Evolutionary conservation across 2,113 vertebrate species (phyloP).

Genomic region (Scomber japonicus): DNA sequence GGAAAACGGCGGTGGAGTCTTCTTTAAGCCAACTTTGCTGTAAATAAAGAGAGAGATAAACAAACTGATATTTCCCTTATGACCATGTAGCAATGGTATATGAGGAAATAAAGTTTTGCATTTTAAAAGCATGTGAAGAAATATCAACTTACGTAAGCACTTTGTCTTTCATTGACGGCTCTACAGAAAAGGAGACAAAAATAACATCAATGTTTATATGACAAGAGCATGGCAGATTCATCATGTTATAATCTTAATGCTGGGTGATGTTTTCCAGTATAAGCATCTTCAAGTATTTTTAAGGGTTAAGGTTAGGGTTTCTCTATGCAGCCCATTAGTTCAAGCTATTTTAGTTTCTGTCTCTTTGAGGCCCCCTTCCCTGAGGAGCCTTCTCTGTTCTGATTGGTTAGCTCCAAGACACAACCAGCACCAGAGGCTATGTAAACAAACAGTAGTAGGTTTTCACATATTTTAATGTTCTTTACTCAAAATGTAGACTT

Average conservation of each 20-base stretch:
- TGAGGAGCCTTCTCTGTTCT: no score
- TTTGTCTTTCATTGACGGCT: slow-evolving; percentile 75
- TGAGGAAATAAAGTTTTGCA: not conserved
- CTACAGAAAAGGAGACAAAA: slow-evolving; percentile 51
- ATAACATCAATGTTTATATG: not conserved
- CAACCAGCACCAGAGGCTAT: no score
- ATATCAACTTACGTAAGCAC: slow-evolving; percentile 77
- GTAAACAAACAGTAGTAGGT: no score
- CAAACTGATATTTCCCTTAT: not conserved
- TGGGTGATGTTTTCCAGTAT: not conserved
- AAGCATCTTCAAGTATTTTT: not conserved
- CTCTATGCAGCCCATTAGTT: no score
- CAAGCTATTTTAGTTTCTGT: no score
- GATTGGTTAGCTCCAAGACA: no score
- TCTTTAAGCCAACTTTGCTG: slow-evolving; percentile 77
- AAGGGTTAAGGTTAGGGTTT: no score
- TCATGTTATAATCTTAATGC: not conserved
- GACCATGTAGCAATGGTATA: not conserved
- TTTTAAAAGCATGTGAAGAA: not conserved
- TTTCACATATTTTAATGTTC: no score
- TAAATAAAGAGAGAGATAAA: slow-evolving; percentile 23
- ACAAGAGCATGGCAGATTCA: not conserved
- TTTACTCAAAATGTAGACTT: no score
- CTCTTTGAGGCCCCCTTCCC: no score
- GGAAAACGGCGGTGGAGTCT: slow-evolving; percentile 71